Evolutionary conservation across 64 coral and sea anemone species (phyloP), one percentile per base, ranked within the genome.

Genomic region (Trachythela sp.): DNA sequence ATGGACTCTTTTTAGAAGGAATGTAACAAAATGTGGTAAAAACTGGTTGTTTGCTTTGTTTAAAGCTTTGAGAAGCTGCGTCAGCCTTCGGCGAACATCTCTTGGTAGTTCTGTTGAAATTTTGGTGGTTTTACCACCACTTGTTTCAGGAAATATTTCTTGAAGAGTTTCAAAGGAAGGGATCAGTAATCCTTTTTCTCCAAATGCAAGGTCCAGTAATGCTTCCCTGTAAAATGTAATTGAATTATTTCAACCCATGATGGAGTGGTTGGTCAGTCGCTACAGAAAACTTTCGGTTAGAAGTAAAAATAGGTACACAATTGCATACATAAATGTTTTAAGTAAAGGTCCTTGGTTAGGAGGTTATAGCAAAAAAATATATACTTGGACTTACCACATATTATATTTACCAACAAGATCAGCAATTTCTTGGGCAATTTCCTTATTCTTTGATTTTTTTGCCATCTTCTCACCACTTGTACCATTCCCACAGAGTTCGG

Each of bases 11-110:
- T 50, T 52, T 31, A 90, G 7, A 11, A 90, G 41, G 37, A 70
- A 83, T 4, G 35, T 31, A 39, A 92, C 45, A 26, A 94, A 39
- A 2, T 64, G 70, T 42, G 89, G 60, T 36, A 93, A 86, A 89
- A 99, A 99, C 45, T 94, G 88, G 22, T 86, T 30, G 54, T 89
- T 93, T 13, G 48, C 84, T 90, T 87, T 88, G 45, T 94, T 89
- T 4, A 94, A 83, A 22, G 84, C 86, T 89, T 93, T 54, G 14
- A 99, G 85, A 10, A 99, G 90, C 37, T 91, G 88, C 42, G 89
- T 89, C 93, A 93, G 94, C 8, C 72, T 36, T 9, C 88, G 36
- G 35, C 91, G 60, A 24, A 91, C 40, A 52, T 93, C 83, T 56
- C 83, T 38, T 34, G 90, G 90, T 83, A 92, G 36, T 7, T 76